phyloP scores from a whole-genome alignment of 1,140 invertebrate species.

The Plutomurus gul region DNA sequence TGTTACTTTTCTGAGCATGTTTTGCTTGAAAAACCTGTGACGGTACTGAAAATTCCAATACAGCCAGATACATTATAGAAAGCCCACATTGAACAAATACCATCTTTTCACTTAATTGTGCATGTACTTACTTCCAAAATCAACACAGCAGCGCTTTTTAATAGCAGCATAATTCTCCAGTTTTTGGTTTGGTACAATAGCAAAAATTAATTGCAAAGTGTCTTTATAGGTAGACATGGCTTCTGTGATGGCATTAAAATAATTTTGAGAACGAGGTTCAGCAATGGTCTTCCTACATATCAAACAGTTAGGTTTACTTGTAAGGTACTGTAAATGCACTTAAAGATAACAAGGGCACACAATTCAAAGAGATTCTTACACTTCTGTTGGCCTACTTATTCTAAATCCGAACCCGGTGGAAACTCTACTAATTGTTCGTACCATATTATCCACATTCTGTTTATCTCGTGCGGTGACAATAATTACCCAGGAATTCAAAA shows the following conservation, averaged over 20 bases:
- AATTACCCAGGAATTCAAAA: conserved; percentile 43
- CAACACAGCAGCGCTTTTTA: conserved; percentile 81
- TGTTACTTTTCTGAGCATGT: too few species aligned
- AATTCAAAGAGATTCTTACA: background rate
- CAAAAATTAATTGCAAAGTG: conserved; percentile 63
- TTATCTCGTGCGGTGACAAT: background rate
- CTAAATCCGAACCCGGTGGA: background rate
- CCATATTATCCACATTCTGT: background rate
- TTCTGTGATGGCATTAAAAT: background rate
- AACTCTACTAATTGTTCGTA: background rate
- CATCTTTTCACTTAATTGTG: background rate
- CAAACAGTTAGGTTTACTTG: background rate
- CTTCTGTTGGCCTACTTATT: background rate
- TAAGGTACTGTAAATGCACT: background rate
- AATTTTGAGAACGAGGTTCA: background rate
- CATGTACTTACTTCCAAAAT: conserved; percentile 56
- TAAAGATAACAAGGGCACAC: background rate
- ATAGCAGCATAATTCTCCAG: conserved; percentile 77
- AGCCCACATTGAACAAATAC: too few species aligned
- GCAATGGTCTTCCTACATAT: background rate
- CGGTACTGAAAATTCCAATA: background rate
- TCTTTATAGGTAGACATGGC: background rate
- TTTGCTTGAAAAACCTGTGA: too few species aligned
- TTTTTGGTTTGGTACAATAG: conserved; percentile 69
- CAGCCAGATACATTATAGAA: too few species aligned